phyloP scores from a whole-genome alignment of 2,888 invertebrate genomes.

The Halictus ligatus region DNA sequence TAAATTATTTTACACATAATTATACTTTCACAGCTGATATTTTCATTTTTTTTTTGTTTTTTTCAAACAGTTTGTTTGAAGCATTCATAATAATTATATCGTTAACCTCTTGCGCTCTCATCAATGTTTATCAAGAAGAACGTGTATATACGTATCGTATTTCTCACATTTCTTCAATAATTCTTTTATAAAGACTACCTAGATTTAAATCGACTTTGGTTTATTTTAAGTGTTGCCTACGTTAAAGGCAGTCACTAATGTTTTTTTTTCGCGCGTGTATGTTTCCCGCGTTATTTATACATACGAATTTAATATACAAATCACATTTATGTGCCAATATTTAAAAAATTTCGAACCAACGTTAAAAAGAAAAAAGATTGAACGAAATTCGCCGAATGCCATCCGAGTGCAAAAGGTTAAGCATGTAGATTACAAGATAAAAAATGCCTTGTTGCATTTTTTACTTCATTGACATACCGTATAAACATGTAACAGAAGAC shows the following conservation, averaged over 20 bases:
- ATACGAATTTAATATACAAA: neutral
- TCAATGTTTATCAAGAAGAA: slow-evolving; percentile 29
- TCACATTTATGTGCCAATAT: neutral
- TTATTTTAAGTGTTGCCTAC: slow-evolving; percentile 4
- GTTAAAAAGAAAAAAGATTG: neutral
- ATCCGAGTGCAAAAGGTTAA: slow-evolving; percentile 47
- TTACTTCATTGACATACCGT: slow-evolving; percentile 4
- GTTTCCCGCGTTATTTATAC: neutral
- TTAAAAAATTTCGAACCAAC: neutral
- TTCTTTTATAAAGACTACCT: slow-evolving; percentile 16
- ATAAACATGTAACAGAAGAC: slow-evolving; percentile 28
- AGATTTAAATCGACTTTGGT: slow-evolving; percentile 8
- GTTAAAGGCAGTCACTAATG: neutral
- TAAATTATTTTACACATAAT: slow-evolving; percentile 50
- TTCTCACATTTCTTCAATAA: slow-evolving; percentile 18
- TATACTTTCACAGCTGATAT: slow-evolving; percentile 57
- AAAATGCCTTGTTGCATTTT: slow-evolving; percentile 37
- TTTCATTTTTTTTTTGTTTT: slow-evolving; percentile 16
- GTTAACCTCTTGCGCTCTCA: slow-evolving; percentile 43
- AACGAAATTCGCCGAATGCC: neutral
- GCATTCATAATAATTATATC: slow-evolving; percentile 36
- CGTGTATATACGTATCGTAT: neutral
- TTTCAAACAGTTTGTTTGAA: slow-evolving; percentile 31
- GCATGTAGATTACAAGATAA: slow-evolving; percentile 20
- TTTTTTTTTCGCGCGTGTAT: neutral